Percentiles rank a stretch among this genome's conserved stretches.
Conservation (phyloP, 2,888 invertebrate genomes). For the Anodontia alba region DNA sequence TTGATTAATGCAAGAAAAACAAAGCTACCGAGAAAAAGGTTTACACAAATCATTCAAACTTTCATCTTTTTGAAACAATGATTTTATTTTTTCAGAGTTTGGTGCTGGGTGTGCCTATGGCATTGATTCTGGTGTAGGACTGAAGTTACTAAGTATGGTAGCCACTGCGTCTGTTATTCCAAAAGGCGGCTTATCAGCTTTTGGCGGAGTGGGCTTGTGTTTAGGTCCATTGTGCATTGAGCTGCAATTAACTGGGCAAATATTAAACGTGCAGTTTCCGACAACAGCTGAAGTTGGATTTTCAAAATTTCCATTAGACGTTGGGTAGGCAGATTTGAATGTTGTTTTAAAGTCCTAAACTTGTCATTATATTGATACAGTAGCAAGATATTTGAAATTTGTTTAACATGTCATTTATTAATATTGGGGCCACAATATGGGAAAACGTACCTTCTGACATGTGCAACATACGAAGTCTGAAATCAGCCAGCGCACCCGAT, state of each 20-base stretch:
- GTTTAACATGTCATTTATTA: too few relatives aligned
- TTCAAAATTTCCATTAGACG: slow-evolving; percentile 70
- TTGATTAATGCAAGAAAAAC: too few relatives aligned
- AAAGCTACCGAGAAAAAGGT: too few relatives aligned
- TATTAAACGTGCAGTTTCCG: slow-evolving; percentile 65
- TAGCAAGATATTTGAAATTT: too few relatives aligned
- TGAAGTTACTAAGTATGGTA: slow-evolving; percentile 47
- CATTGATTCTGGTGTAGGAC: slow-evolving; percentile 44
- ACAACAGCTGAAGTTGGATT: slow-evolving; percentile 64
- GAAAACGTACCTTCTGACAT: too few relatives aligned
- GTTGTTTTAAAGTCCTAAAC: too few relatives aligned
- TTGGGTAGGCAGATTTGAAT: slow-evolving; percentile 58
- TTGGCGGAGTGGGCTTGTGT: slow-evolving; percentile 51
- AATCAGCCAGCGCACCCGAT: too few relatives aligned
- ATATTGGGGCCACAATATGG: too few relatives aligned
- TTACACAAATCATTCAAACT: too few relatives aligned
- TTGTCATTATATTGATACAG: too few relatives aligned
- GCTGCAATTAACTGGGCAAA: slow-evolving; percentile 57
- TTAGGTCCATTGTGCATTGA: slow-evolving; percentile 52
- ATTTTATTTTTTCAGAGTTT: slow-evolving; percentile 45
- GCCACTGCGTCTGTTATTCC: slow-evolving; percentile 46
- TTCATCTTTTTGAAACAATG: too few relatives aligned
- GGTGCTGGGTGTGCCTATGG: slow-evolving; percentile 53
- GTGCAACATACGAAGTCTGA: too few relatives aligned
- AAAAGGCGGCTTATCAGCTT: slow-evolving; percentile 43